Conservation (phyloP, 2,888 invertebrate species). For the Apoderus coryli region DNA sequence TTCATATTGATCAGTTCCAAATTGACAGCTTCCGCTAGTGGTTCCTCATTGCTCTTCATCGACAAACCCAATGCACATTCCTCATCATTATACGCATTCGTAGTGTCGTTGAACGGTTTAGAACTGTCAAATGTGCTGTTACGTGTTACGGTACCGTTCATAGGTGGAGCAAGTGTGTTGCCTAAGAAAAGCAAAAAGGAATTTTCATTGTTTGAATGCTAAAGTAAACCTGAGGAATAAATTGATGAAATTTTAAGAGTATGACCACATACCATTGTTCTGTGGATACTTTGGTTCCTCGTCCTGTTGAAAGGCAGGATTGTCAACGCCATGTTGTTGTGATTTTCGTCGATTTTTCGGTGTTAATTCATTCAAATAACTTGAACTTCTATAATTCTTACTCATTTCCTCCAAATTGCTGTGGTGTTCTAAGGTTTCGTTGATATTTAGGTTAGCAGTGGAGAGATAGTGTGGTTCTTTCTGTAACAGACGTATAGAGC, state of each 20-base stretch:
- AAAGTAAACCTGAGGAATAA: too few species aligned
- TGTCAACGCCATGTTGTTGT: conserved; percentile 41
- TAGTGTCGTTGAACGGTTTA: conserved; percentile 28
- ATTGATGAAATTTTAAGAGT: too few species aligned
- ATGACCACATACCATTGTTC: too few species aligned
- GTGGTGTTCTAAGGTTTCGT: conserved; percentile 27
- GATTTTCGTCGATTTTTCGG: conserved; percentile 20
- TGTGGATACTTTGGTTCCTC: too few species aligned
- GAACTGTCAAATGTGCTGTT: conserved; percentile 29
- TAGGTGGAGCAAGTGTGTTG: too few species aligned
- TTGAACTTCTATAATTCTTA: conserved; percentile 31
- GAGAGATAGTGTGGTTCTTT: conserved; percentile 30
- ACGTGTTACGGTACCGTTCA: conserved; percentile 28
- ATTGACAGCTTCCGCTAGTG: conserved; percentile 54
- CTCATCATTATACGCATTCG: conserved; percentile 24
- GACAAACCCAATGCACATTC: conserved; percentile 11
- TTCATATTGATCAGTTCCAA: conserved; percentile 65
- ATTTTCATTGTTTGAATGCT: too few species aligned
- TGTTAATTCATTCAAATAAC: conserved; percentile 25
- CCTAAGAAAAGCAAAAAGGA: too few species aligned
- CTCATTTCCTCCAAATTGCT: conserved; percentile 30
- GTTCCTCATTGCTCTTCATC: conserved; percentile 21
- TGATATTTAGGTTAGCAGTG: conserved; percentile 31
- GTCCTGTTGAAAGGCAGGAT: conserved; percentile 31
- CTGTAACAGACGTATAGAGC: too few species aligned